Evolutionary conservation across 1,140 invertebrate species (phyloP).

Genomic region (Thaumatotibia leucotreta): DNA sequence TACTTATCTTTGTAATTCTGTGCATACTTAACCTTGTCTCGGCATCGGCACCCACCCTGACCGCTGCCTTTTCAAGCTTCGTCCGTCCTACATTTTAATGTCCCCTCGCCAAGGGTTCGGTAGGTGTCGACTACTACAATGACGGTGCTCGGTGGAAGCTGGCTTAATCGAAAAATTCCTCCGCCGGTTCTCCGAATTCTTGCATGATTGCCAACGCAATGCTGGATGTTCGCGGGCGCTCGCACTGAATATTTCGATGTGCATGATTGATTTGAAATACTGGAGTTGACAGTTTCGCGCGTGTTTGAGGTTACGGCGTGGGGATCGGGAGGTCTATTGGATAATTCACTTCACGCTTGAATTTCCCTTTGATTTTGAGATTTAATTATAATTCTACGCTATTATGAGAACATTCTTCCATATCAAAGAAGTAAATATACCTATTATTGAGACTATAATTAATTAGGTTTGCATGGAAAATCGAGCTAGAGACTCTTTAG

Average conservation of each 20-base stretch:
- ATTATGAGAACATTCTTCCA: no score
- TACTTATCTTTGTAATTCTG: no score
- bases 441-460: no score
- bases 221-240: not conserved
- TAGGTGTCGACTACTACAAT: conserved; percentile 8
- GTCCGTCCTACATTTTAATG: not conserved
- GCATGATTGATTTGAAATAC: not conserved
- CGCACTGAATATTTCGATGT: not conserved
- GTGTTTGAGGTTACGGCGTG: not conserved
- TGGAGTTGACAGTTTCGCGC: not conserved
- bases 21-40: no score
- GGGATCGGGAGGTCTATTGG: not conserved
- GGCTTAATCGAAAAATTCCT: conserved; percentile 13
- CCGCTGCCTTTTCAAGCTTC: not conserved
- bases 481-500: no score
- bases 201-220: conserved; percentile 3
- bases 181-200: not conserved
- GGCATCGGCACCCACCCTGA: not conserved
- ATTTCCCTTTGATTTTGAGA: no score
- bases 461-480: no score
- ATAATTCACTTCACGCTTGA: not conserved
- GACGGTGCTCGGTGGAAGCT: not conserved
- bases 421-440: no score
- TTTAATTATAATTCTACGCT: no score
- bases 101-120: not conserved